Evolutionary conservation across 2,113 vertebrate genomes (phyloP), one percentile per base, ranked within the genome.

Genomic region (Scomber japonicus): DNA sequence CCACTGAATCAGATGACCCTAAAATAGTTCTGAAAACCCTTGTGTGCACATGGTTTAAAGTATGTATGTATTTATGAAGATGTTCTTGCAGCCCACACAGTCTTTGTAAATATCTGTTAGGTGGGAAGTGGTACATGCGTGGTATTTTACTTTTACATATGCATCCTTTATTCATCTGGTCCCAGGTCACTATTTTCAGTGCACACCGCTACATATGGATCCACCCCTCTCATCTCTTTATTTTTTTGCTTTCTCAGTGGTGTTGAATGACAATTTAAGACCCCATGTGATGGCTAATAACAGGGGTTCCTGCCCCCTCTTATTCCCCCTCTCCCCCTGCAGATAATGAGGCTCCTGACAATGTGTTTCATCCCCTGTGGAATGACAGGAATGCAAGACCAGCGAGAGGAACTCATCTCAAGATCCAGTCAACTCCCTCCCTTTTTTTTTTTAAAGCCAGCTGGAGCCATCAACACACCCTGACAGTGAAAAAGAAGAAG

Each of bases 341-440:
- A 91, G 93, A 95, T 91, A 91, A 95, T 87, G 81, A 89, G 90
- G 72, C 81, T 92, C 84, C 82, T 80, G 76, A 83, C 81, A 90
- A 76, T 45, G 78, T 10, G 72, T 88, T 80, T 92, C 90, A 89
- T 90, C 82, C 82, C 48, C 79, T 83, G 73, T 82, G 90, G 91
- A 94, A 95, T 94, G 90, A 78, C 15, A 93, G 85, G 90, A 94
- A 94, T 94, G 90, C 72, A 61, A 69, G 69, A 84, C 55, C 78
- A 64, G 78, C n/a, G 9, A 80, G 71, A 75, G 59, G 65, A 85
- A 54, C 67, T 84, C 86, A 80, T 87, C 84, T 81, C 55, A 55
- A 57, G 48, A 48, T 74, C 70, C 56, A 35, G 72, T 40, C 48
- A 69, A 12, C 54, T 53, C 24, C 27, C 11, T 11, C 1, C 15